These are phyloP conservation scores for Sebastes diploproa DNA, from an alignment of 2,797 vertebrate genomes.

Conservation along the genomic window DNA sequence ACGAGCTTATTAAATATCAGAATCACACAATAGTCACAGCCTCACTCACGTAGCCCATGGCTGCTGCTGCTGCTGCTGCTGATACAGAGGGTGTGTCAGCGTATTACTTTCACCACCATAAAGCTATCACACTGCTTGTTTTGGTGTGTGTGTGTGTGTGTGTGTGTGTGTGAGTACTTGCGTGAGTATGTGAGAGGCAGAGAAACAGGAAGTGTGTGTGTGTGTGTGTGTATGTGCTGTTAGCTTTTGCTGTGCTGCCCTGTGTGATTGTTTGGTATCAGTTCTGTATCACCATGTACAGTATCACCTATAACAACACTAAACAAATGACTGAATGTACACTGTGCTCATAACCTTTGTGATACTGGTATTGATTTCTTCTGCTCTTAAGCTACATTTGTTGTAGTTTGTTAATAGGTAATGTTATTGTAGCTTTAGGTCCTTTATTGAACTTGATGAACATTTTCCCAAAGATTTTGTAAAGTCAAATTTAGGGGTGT, in stretches of 20 bases:
- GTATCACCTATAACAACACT: neutral
- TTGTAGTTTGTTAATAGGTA: too few relatives aligned
- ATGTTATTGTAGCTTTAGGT: too few relatives aligned
- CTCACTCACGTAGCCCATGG: conserved; percentile 14
- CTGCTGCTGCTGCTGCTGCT: neutral
- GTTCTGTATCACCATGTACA: neutral
- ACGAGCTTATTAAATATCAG: neutral
- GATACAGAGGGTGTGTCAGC: conserved; percentile 36
- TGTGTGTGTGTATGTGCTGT: neutral
- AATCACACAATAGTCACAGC: neutral
- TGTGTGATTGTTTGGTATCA: neutral
- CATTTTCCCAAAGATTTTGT: neutral
- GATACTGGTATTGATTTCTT: neutral
- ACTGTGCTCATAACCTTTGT: neutral
- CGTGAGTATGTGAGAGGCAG: neutral
- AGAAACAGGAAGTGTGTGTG: neutral
- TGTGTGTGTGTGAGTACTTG: too few relatives aligned
- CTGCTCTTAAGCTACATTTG: neutral
- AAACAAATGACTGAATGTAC: neutral
- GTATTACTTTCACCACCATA: neutral
- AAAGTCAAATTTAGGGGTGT: too few relatives aligned
- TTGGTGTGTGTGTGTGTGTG: neutral
- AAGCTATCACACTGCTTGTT: neutral
- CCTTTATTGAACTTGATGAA: neutral
- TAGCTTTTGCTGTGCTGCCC: neutral